These are phyloP conservation scores for Paradisaea rubra DNA, from an alignment of 2,113 vertebrate genomes.

Conservation along the genomic window DNA sequence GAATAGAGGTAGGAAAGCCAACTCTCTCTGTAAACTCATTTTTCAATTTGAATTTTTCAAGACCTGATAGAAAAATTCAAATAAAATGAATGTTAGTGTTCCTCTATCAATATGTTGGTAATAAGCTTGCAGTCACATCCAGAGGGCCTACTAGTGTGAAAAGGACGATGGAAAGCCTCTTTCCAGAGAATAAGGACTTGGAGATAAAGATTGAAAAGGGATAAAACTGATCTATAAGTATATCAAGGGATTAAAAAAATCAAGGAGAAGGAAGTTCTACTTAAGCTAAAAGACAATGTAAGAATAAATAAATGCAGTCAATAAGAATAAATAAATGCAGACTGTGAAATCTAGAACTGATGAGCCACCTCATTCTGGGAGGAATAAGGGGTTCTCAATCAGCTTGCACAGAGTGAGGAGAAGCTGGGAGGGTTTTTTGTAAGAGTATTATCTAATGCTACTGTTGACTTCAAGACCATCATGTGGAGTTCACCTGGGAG, in stretches of 20 bases:
- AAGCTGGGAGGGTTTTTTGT: neutral
- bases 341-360: neutral
- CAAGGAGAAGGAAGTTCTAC: neutral
- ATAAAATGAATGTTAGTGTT: neutral
- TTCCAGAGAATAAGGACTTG: neutral
- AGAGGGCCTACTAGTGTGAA: neutral
- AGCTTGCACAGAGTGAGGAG: neutral
- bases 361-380: neutral
- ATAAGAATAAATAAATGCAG: neutral
- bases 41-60: neutral
- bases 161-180: neutral
- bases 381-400: neutral
- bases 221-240: neutral
- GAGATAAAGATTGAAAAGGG: neutral
- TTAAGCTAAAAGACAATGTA: neutral
- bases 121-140: neutral
- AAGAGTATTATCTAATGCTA: neutral
- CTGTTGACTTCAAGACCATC: neutral
- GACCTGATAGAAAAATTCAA: neutral
- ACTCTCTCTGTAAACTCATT: neutral
- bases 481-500: neutral
- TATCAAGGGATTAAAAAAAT: neutral
- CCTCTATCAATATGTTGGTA: neutral
- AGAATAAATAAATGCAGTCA: neutral
- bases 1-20: conserved; percentile 11